These are phyloP conservation scores for Tympanuchus pallidicinctus DNA, from an alignment of 2,113 vertebrate species.

Conservation along the genomic window DNA sequence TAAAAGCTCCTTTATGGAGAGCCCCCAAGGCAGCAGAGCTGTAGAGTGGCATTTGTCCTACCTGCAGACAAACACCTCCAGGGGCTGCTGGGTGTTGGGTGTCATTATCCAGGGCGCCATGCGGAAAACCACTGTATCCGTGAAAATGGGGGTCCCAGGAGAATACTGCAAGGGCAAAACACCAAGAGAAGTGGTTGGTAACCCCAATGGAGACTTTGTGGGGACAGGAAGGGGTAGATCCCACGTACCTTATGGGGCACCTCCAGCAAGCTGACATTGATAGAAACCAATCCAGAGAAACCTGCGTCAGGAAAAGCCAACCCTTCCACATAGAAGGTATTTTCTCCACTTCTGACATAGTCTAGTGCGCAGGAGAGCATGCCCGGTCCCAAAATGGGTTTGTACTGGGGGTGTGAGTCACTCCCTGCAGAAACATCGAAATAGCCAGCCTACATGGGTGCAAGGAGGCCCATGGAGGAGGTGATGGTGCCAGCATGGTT, in stretches of 20 bases:
- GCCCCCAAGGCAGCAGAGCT: background rate
- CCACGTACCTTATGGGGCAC: constrained; percentile 66
- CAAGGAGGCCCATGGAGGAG: background rate
- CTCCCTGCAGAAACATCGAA: constrained; percentile 46
- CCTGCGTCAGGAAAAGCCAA: constrained; percentile 83
- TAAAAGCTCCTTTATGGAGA: background rate
- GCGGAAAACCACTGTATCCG: constrained; percentile 86
- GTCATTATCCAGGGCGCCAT: constrained; percentile 98
- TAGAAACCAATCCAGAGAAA: constrained; percentile 84
- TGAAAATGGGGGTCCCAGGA: constrained; percentile 85
- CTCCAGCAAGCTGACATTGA: constrained; percentile 84
- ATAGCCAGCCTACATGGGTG: background rate
- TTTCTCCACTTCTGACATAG: constrained; percentile 36
- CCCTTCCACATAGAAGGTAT: constrained; percentile 87
- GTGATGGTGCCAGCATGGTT: background rate
- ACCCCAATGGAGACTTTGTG: fast-evolving
- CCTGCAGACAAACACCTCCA: constrained; percentile 91
- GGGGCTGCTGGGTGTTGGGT: constrained; percentile 88
- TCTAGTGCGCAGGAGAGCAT: constrained; percentile 78
- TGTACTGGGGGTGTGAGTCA: constrained; percentile 12
- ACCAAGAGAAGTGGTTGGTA: fast-evolving
- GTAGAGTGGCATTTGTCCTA: background rate
- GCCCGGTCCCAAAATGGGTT: constrained; percentile 75
- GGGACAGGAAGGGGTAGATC: background rate
- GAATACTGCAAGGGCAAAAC: constrained; percentile 59